Percentiles rank a stretch among this genome's conserved stretches.
phyloP scores from a whole-genome alignment of 2,888 invertebrate species.

The Argyresthia albistria region DNA sequence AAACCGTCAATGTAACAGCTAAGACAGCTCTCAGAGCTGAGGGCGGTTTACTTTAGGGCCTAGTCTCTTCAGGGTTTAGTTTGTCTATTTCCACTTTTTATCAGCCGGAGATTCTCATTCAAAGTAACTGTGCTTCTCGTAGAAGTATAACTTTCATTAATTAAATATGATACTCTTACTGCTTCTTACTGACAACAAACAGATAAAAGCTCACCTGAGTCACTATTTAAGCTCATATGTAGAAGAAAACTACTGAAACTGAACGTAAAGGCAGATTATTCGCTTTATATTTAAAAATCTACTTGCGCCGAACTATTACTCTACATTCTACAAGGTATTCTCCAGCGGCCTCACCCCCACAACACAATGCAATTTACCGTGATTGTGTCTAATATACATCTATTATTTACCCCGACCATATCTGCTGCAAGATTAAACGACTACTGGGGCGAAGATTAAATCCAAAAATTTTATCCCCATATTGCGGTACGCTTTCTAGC shows the following conservation, averaged over 20 bases:
- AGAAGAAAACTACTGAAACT: not conserved
- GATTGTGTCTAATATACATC: conserved; percentile 57
- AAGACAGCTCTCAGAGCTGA: too few species aligned
- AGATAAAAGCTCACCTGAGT: not conserved
- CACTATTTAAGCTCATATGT: not conserved
- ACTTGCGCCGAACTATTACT: not conserved
- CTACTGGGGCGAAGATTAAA: conserved; percentile 65
- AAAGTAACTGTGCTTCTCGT: too few species aligned
- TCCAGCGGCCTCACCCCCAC: conserved; percentile 22
- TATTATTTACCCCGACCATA: conserved; percentile 63
- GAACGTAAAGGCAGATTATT: not conserved
- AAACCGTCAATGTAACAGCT: too few species aligned
- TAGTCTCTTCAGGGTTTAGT: too few species aligned
- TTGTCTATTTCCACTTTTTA: too few species aligned
- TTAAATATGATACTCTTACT: too few species aligned
- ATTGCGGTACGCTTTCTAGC: conserved; percentile 54
- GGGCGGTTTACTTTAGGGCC: too few species aligned
- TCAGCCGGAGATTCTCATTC: too few species aligned
- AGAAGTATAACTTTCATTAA: too few species aligned
- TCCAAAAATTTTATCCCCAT: conserved; percentile 64
- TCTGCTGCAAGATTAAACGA: conserved; percentile 64
- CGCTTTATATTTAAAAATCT: not conserved
- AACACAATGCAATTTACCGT: conserved; percentile 43
- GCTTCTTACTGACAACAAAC: too few species aligned
- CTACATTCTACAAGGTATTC: not conserved